A percentile compares a stretch with the other conserved stretches of the same genome.
phyloP scores from a whole-genome alignment of 2,888 invertebrate genomes.

The Lycia hirtaria region DNA sequence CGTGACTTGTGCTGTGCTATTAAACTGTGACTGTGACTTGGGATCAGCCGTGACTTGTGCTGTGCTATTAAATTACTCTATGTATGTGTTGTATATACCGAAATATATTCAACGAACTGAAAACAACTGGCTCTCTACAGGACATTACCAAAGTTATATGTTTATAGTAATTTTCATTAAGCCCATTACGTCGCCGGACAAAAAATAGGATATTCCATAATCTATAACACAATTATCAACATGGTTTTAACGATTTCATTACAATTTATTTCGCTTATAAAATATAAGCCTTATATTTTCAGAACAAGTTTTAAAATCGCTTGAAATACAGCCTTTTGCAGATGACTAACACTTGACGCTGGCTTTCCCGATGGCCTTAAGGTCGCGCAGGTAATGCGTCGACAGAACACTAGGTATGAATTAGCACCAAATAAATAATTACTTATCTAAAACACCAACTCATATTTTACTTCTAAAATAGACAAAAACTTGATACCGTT shows the following conservation, averaged over 20 bases:
- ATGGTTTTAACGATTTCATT: slow-evolving; percentile 1
- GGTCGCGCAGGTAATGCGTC: not conserved
- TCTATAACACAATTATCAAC: not conserved
- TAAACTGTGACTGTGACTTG: too few relatives aligned
- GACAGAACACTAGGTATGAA: not conserved
- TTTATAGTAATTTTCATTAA: slow-evolving; percentile 3
- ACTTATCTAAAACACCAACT: not conserved
- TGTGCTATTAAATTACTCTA: too few relatives aligned
- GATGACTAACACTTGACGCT: slow-evolving; percentile 3
- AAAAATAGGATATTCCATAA: slow-evolving; percentile 18
- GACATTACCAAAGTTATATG: too few relatives aligned
- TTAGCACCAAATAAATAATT: not conserved
- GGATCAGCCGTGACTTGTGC: too few relatives aligned
- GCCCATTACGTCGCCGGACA: not conserved
- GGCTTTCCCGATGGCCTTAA: slow-evolving; percentile 19
- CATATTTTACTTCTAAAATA: not conserved
- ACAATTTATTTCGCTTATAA: not conserved
- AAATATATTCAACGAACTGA: too few relatives aligned
- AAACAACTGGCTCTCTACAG: too few relatives aligned
- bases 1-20: too few relatives aligned
- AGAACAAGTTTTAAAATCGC: slow-evolving; percentile 1
- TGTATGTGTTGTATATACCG: too few relatives aligned
- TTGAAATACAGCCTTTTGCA: slow-evolving; percentile 3
- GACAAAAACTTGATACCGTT: slow-evolving; percentile 8
- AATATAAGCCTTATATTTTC: slow-evolving; percentile 7